phyloP scores from a whole-genome alignment of 2,113 vertebrate species.

The Zosterops pallidus region DNA sequence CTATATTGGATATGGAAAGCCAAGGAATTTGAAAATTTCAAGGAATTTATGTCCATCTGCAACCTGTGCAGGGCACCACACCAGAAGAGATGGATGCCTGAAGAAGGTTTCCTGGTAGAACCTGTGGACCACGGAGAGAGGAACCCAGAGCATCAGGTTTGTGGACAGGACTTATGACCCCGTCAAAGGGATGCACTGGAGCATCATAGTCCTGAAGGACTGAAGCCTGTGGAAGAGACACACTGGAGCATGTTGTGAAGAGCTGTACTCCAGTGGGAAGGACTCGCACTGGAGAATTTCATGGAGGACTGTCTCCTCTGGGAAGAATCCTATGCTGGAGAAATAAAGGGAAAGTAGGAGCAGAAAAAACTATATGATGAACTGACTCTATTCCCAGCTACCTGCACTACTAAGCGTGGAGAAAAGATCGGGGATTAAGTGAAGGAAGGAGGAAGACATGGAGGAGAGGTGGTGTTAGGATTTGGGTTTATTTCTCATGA shows the following conservation, averaged over 20 bases:
- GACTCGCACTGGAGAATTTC: neutral
- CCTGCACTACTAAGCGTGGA: neutral
- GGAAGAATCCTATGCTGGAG: neutral
- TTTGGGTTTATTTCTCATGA: neutral
- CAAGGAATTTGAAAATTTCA: neutral
- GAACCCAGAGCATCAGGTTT: neutral
- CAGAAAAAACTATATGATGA: neutral
- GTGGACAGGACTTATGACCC: neutral
- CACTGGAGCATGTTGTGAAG: neutral
- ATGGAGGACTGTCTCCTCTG: neutral
- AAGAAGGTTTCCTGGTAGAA: neutral
- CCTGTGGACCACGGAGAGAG: neutral
- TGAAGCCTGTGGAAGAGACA: neutral
- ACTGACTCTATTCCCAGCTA: neutral
- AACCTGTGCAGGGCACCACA: neutral
- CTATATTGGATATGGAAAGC: neutral
- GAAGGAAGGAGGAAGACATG: neutral
- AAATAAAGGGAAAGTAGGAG: neutral
- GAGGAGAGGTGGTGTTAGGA: neutral
- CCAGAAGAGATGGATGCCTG: neutral
- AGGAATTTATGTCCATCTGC: neutral
- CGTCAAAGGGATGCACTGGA: fast-evolving
- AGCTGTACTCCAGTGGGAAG: neutral
- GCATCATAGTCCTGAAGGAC: neutral
- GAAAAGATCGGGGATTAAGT: neutral